phyloP scores from a whole-genome alignment of 2,797 vertebrate species.

The Alosa sapidissima region DNA sequence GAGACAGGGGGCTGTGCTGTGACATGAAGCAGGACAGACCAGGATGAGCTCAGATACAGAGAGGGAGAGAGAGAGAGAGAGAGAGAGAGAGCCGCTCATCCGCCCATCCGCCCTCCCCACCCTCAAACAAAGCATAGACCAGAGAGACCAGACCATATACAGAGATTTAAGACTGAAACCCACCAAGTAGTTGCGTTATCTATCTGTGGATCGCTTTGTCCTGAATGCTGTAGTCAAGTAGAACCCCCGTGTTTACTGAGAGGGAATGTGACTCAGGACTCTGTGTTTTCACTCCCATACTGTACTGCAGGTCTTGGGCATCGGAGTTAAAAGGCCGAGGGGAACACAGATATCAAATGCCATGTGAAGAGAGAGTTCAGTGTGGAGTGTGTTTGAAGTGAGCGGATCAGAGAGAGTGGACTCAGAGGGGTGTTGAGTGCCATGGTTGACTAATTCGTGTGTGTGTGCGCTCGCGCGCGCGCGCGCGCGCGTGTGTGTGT shows the following conservation, averaged over 20 bases:
- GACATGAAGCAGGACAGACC: constrained; percentile 23
- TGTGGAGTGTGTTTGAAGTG: constrained; percentile 44
- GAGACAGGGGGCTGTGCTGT: neutral
- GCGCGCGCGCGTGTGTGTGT: neutral
- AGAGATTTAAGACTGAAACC: neutral
- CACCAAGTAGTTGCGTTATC: neutral
- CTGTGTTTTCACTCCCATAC: neutral
- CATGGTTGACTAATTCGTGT: neutral
- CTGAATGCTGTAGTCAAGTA: neutral
- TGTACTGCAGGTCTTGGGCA: neutral
- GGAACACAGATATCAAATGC: constrained; percentile 56
- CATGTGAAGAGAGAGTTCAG: constrained; percentile 34
- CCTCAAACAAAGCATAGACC: neutral
- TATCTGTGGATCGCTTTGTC: neutral
- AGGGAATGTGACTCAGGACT: neutral
- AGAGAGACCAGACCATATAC: constrained; percentile 12
- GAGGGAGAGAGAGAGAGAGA: neutral
- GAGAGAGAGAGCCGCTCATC: neutral
- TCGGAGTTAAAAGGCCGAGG: constrained; percentile 1
- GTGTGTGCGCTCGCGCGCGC: too few species aligned
- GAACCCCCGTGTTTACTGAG: neutral
- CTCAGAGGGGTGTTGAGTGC: constrained; percentile 26
- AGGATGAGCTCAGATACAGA: constrained; percentile 1
- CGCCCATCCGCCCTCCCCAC: neutral
- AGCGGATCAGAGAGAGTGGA: constrained; percentile 26